Conservation (phyloP, 2,888 invertebrate genomes). For the Norana najaformis region DNA sequence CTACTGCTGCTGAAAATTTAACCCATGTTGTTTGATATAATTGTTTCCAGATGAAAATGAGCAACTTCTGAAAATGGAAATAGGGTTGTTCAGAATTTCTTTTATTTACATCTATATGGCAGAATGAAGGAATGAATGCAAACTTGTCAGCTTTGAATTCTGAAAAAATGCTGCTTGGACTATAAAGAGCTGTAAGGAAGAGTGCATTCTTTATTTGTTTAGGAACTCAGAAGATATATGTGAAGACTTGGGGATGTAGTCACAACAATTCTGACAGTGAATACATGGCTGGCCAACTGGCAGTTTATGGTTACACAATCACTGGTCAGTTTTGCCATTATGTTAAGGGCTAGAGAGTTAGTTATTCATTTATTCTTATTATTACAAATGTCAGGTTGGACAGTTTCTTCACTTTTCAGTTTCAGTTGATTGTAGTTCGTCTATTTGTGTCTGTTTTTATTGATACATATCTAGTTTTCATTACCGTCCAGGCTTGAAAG, state of each 20-base stretch:
- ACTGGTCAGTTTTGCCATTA: conserved; percentile 64
- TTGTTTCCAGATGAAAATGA: background rate
- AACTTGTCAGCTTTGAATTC: background rate
- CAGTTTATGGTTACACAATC: conserved; percentile 82
- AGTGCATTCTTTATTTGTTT: conserved; percentile 15
- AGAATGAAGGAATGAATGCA: background rate
- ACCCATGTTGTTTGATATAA: background rate
- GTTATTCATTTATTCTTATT: background rate
- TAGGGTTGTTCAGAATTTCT: background rate
- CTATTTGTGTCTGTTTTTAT: background rate
- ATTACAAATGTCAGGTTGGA: background rate
- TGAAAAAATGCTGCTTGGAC: background rate
- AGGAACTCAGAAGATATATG: conserved; percentile 41
- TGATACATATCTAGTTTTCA: too few species aligned
- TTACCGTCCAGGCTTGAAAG: too few species aligned
- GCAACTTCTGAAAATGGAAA: background rate
- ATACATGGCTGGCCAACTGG: conserved; percentile 95
- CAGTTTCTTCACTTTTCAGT: background rate
- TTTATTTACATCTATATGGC: background rate
- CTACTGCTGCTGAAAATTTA: background rate
- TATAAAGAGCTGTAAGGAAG: background rate
- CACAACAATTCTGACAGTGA: conserved; percentile 97
- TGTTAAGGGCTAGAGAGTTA: background rate
- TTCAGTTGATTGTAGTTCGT: background rate
- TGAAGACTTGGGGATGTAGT: conserved; percentile 82